Evolutionary conservation across 2,888 invertebrate species (phyloP).

Genomic region (Sminthurides aquaticus): DNA sequence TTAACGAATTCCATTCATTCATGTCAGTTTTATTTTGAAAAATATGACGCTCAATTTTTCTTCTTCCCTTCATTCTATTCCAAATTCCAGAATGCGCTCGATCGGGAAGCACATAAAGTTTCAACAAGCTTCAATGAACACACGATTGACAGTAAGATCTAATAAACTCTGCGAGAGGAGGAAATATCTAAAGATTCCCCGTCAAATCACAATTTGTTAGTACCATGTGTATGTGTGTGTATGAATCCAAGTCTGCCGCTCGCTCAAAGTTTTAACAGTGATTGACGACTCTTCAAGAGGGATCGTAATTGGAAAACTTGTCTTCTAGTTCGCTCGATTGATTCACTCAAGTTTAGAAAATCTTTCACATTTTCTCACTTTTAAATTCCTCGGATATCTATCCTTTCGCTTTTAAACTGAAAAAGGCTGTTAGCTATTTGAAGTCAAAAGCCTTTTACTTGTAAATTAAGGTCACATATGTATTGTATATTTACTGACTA

Average conservation of each 20-base stretch:
- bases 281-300: neutral
- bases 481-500: too few species aligned
- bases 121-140: neutral
- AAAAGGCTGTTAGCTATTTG: too few species aligned
- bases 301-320: conserved; percentile 2
- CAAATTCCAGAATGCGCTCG: too few species aligned
- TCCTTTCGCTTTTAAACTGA: too few species aligned
- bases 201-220: too few species aligned
- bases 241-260: neutral
- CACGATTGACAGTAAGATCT: neutral
- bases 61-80: neutral
- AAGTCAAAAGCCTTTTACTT: too few species aligned
- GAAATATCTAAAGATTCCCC: neutral
- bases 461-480: too few species aligned
- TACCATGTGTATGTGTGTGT: too few species aligned
- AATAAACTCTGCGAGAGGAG: neutral
- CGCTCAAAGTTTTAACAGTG: conserved; percentile 3
- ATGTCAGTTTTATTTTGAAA: conserved; percentile 4
- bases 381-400: too few species aligned
- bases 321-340: neutral
- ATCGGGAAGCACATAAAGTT: too few species aligned
- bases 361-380: too few species aligned
- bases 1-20: conserved; percentile 7
- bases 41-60: conserved; percentile 5
- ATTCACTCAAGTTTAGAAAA: too few species aligned